A percentile compares a stretch with the other conserved stretches of the same genome.
Conservation (phyloP, 2,113 vertebrate genomes). For the Formicarius rufipectus region DNA sequence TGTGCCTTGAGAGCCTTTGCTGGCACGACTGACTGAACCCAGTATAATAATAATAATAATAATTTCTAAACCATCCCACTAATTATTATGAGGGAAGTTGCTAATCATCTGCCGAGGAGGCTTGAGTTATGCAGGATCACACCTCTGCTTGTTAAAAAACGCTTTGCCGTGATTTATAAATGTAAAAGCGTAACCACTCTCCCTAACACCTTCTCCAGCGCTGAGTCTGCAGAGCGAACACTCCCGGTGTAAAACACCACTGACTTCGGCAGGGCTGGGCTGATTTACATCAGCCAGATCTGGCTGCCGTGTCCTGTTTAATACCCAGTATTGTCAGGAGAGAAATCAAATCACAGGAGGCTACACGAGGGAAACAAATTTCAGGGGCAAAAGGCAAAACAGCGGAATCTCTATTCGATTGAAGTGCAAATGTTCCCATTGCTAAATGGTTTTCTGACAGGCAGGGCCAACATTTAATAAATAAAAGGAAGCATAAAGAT, state of each 20-base stretch:
- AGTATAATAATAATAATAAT: not conserved
- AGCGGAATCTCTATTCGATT: not conserved
- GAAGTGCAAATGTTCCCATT: constrained; percentile 49
- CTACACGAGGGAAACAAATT: constrained; percentile 47
- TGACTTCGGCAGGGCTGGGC: not conserved
- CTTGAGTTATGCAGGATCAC: constrained; percentile 57
- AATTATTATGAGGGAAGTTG: constrained; percentile 39
- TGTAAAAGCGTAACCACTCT: constrained; percentile 32
- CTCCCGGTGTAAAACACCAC: not conserved
- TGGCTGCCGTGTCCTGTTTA: not conserved
- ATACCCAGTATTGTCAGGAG: constrained; percentile 13
- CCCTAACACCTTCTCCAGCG: not conserved
- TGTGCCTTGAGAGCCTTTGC: not conserved
- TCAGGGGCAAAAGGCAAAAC: constrained; percentile 55
- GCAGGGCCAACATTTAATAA: constrained; percentile 58
- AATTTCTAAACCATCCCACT: constrained; percentile 29
- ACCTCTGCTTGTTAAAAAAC: constrained; percentile 52
- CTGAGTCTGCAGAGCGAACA: not conserved
- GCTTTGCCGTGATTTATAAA: constrained; percentile 32
- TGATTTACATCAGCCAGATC: constrained; percentile 29
- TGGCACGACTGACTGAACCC: constrained; percentile 26
- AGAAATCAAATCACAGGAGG: constrained; percentile 51
- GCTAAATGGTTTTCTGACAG: constrained; percentile 55
- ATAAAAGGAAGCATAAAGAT: constrained; percentile 55
- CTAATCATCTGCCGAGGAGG: constrained; percentile 40